Base-by-base conservation (phyloP, 2,888 invertebrate species). In the Synanthedon myopaeformis region DNA sequence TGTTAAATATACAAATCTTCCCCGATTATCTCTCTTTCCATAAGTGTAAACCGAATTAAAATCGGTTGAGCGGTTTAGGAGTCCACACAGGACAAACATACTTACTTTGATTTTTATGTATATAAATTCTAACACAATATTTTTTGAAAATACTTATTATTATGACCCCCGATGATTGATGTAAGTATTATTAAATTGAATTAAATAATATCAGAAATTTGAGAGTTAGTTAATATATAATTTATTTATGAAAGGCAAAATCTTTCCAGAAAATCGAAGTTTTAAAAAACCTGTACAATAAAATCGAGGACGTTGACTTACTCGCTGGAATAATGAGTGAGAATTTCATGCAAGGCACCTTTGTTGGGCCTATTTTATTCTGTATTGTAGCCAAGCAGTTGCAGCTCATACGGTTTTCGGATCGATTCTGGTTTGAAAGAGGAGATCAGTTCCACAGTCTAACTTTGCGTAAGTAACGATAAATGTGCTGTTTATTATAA, bases 371-470 rank as follows among this genome's bases (percentile, higher is more conserved):
- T 0, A 80, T 77, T 0, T 58, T 82, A 19, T 82, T 77, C 57
- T 82, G 82, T 57, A 79, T 82, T 52, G 76, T 83, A 57, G 61
- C 69, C 0, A 80, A 78, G 52, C 82, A 82, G 56, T 56, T 79
- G 28, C 69, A 72, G 35, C 54, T 76, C 17, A 74, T 76, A 54
- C 65, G 72, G 51, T 79, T 64, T 51, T 72, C 78, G 1, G 81
- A 83, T 53, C 62, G 81, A 19, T 81, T 81, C 57, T 82, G 81
- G 82, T 81, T 70, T 48, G 82, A 83, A 53, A 72, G 82, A 54
- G 80, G 81, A 0, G 75, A 81, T 53, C 80, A 83, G 57, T 59
- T 70, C 12, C 82, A 82, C 54, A 82, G 82, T 53, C 71, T 82
- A 14, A 70, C 68, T 51, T 58, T 70, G 48, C 58, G 82, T 83